Conservation (phyloP, 2,888 invertebrate species). For the Dryococelus australis region DNA sequence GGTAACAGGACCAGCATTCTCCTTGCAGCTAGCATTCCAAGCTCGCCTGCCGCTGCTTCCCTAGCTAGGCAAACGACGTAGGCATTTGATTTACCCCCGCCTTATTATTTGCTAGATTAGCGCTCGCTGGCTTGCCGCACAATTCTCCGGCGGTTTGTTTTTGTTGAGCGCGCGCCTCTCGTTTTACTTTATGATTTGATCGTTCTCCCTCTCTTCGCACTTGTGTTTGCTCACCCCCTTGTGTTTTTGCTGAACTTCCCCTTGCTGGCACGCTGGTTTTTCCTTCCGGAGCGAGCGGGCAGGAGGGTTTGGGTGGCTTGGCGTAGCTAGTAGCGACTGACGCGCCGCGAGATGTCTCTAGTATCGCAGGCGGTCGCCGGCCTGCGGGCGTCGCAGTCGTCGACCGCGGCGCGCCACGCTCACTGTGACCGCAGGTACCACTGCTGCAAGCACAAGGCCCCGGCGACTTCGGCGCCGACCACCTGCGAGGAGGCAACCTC, state of each 20-base stretch:
- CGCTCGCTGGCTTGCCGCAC: not conserved
- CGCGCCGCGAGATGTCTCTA: slow-evolving; percentile 62
- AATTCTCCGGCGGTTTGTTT: not conserved
- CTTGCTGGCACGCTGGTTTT: not conserved
- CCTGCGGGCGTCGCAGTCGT: slow-evolving; percentile 48
- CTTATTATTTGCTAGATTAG: not conserved
- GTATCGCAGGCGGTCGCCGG: slow-evolving; percentile 66
- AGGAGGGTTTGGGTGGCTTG: slow-evolving; percentile 61
- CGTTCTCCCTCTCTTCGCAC: too few species aligned
- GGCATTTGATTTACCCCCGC: too few species aligned
- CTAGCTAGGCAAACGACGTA: too few species aligned
- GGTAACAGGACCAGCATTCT: not conserved
- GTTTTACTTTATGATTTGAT: too few species aligned
- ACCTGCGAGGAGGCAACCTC: slow-evolving; percentile 11
- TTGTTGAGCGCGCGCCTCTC: too few species aligned
- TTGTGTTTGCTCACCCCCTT: not conserved
- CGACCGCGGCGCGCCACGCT: slow-evolving; percentile 27
- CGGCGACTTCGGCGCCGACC: not conserved
- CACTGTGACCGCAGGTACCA: slow-evolving; percentile 40
- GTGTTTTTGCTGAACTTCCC: not conserved
- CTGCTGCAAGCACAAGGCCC: slow-evolving; percentile 39
- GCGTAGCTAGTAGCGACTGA: slow-evolving; percentile 66
- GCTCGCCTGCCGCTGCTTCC: too few species aligned
- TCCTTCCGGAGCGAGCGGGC: not conserved
- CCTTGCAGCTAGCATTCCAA: not conserved